Conservation (phyloP, 1,140 invertebrate species). For the Subanguina moxae region DNA sequence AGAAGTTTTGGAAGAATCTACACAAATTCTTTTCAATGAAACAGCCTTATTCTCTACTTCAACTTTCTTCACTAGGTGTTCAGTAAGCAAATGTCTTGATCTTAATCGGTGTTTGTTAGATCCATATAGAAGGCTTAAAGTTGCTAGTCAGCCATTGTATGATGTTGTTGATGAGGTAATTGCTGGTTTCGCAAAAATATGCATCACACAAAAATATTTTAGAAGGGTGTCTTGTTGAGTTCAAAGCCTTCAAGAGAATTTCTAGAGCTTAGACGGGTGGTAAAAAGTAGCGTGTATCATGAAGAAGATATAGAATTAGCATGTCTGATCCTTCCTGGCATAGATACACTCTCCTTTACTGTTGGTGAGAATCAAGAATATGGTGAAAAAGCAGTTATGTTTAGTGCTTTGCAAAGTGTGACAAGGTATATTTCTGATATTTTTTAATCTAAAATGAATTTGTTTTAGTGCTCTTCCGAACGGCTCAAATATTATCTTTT, state of each 20-base stretch:
- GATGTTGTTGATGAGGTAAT: slow-evolving; percentile 24
- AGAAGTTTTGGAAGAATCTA: background rate
- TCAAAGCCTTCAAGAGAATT: slow-evolving; percentile 21
- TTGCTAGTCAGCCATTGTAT: slow-evolving; percentile 24
- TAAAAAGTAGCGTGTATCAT: slow-evolving; percentile 12
- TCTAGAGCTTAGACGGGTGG: slow-evolving; percentile 15
- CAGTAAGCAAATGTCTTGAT: slow-evolving; percentile 23
- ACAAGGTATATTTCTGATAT: no score
- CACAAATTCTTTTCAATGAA: background rate
- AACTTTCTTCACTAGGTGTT: slow-evolving; percentile 12
- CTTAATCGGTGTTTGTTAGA: slow-evolving; percentile 17
- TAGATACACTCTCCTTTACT: slow-evolving; percentile 4
- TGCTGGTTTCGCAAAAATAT: background rate
- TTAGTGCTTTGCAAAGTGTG: no score
- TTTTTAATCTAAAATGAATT: background rate
- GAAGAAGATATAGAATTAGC: slow-evolving; percentile 11
- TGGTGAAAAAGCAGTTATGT: no score
- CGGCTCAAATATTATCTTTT: slow-evolving; percentile 12
- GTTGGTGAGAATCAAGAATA: no score
- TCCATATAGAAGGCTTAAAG: slow-evolving; percentile 2
- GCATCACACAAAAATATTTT: slow-evolving; percentile 2
- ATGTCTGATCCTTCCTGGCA: slow-evolving; percentile 23
- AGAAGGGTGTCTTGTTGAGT: slow-evolving; percentile 11
- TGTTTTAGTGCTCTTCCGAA: background rate
- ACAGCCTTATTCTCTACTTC: background rate